Percentiles rank a stretch among this genome's conserved stretches.
These are phyloP conservation scores for Cephus spinipes DNA, from an alignment of 2,888 invertebrate species.

Conservation along the genomic window DNA sequence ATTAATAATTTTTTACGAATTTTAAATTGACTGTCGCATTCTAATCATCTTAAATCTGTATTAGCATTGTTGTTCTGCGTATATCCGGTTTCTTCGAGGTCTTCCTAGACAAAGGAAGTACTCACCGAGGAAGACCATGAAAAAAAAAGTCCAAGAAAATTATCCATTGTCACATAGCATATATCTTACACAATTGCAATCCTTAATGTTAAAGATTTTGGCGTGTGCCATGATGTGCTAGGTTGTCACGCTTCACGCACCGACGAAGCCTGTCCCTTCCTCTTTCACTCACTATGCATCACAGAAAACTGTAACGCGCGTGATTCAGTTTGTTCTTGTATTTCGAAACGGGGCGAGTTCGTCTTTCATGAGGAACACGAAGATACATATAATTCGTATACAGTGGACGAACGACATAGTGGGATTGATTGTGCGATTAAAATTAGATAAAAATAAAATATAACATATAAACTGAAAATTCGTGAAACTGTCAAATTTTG, in stretches of 20 bases:
- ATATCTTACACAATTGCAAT: not conserved
- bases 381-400: not conserved
- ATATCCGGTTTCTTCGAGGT: not conserved
- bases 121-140: not conserved
- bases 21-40: not conserved
- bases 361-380: not conserved
- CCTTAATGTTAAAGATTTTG: constrained; percentile 50
- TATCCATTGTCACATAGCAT: not conserved
- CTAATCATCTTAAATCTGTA: not conserved
- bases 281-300: constrained; percentile 50
- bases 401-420: not conserved
- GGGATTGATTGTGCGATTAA: not conserved
- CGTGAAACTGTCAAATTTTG: not conserved
- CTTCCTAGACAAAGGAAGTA: not conserved
- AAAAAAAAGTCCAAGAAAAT: not conserved
- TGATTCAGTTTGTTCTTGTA: constrained; percentile 45
- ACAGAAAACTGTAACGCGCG: constrained; percentile 49
- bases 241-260: constrained; percentile 64
- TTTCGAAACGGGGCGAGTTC: constrained; percentile 10
- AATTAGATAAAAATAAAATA: not conserved
- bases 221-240: constrained; percentile 59
- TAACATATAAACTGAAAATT: not conserved
- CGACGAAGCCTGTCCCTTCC: constrained; percentile 65
- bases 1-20: not conserved
- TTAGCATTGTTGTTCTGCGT: not conserved